Base-by-base conservation (phyloP, 2,113 vertebrate genomes). In the Penelope pileata region DNA sequence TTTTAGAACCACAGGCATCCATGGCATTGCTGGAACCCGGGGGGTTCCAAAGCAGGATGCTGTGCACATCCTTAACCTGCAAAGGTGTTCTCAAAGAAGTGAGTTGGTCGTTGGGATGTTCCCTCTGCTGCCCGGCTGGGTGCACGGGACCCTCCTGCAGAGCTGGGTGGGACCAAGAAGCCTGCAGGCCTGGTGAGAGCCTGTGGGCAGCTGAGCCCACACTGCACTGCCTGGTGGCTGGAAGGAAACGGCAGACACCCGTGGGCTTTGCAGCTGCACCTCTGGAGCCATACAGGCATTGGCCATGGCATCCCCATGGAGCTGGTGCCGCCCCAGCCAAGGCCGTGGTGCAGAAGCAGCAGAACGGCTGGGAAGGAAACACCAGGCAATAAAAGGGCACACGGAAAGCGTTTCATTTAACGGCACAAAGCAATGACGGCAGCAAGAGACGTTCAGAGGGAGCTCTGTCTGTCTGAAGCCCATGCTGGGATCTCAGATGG, bases 221-320 rank as follows among this genome's bases (percentile, higher is more conserved):
- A 6, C 48, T 69, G 62, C 48, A 59, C 50, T 42, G 50, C 45
- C 43, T 66, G 12, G 59, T 23, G 43, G 45, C 50, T 42, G 38
- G 29, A 51, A 26, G 60, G 36, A 24, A 58, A 36, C 0, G 1
- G 7, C 15, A 2, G 3, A 16, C 1, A 32, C 63, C 29, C 38
- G 19, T 13, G 34, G 40, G 27, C 70, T 48, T 26, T 48, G 53
- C 34, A 43, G 0, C 50, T 34, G n/a, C 30, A 16, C 5, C 56
- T 16, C 62, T 54, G 87, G n/a, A 30, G 27, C 64, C 64, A 16
- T 7, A 8, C 19, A 62, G 53, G 2, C 34, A 12, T 36, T 1
- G 0, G 70, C 34, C 86, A 77, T 48, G 64, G 51, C 63, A 54
- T 13, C 83, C 36, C 59, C 27, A 72, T 40, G 58, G 66, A 47